Conservation (phyloP, 2,113 vertebrate species). For the Microcebus lehilahytsara region DNA sequence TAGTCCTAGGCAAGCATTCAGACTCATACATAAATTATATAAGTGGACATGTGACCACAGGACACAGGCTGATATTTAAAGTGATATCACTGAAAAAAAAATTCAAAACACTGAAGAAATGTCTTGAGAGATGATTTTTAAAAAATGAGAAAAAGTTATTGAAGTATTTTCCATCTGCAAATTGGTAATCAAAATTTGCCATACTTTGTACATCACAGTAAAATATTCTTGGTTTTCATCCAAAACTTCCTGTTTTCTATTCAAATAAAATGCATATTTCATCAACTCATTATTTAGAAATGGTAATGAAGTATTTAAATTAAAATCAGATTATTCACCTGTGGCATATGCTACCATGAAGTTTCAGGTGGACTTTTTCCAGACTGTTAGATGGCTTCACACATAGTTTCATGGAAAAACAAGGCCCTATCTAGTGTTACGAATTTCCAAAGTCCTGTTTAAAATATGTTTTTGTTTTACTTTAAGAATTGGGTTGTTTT, state of each 20-base stretch:
- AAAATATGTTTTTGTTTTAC: background rate
- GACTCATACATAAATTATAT: background rate
- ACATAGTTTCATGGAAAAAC: background rate
- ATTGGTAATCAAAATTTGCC: constrained; percentile 28
- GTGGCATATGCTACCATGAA: background rate
- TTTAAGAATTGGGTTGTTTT: background rate
- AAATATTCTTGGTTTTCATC: constrained; percentile 21
- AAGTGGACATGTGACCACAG: background rate
- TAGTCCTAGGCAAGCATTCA: background rate
- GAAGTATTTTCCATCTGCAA: background rate
- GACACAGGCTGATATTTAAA: background rate
- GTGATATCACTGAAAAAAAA: background rate
- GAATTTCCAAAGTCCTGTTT: background rate
- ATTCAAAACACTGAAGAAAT: background rate
- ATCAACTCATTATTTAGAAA: background rate
- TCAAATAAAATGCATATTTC: constrained; percentile 30
- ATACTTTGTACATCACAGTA: background rate
- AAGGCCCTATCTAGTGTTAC: background rate
- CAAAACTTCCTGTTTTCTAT: background rate
- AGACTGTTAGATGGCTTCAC: background rate
- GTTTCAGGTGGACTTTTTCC: background rate
- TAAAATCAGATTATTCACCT: background rate
- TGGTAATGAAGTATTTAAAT: background rate
- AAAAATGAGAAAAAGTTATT: constrained; percentile 2
- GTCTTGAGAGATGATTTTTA: background rate